Evolutionary conservation across 2,797 vertebrate species (phyloP), one percentile per base, ranked within the genome.

Genomic region (Tenualosa thibaudeaui): DNA sequence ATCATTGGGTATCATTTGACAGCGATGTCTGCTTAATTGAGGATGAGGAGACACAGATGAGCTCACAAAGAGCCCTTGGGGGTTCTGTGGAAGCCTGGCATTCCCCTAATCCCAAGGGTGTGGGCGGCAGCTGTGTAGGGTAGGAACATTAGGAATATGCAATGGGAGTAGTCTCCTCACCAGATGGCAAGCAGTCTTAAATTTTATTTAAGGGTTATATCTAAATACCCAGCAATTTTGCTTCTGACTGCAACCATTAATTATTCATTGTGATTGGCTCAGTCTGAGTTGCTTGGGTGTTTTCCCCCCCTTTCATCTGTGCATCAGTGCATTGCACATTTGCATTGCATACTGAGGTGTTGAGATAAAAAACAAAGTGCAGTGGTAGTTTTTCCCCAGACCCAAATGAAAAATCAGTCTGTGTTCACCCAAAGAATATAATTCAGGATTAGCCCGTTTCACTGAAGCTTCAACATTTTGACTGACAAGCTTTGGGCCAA

Each of bases 1-100:
- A 78, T 46, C 71, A 78, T 8, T 40, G 65, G 37, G 65, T 78
- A 78, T 78, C 71, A 78, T 78, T 78, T 78, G 71, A 78, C 71
- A 78, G 71, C 46, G 71, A 78, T 78, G 71, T 43, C 40, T 43
- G 31, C 71, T 78, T 78, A 78, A 78, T 78, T 78, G 37, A 37
- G 71, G 71, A 2, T 78, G 71, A n/a, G 71, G 40, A 78, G 71
- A 19, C 71, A 46, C 71, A 78, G 71, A 78, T 78, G 71, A 78
- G 71, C 71, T 78, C 40, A 19, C 71, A 43, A 78, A 43, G 40
- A 78, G 71, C 71, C 71, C 71, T 46, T 22, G 40, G 71, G 58
- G 71, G 17, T 78, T 78, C 6, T 78, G 71, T 78, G 37, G 71
- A 78, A 43, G 71, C 40, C 71, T 78, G 71, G 71, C 71, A 78